Percentiles rank a stretch among this genome's conserved stretches.
phyloP scores from a whole-genome alignment of 2,888 invertebrate species.

The Colostygia pectinataria region DNA sequence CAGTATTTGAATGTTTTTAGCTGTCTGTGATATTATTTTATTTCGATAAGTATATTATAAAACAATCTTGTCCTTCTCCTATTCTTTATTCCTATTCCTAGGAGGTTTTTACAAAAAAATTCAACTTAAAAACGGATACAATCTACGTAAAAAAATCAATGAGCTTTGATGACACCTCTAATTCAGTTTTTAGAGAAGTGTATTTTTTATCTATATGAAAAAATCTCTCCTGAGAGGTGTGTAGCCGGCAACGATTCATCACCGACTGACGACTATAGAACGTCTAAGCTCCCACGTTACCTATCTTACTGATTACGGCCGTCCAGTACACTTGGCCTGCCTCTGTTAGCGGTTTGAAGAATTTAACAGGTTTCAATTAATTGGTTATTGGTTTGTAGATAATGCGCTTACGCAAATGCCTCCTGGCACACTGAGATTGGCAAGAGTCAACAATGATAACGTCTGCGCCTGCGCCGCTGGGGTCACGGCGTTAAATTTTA shows the following conservation, averaged over 20 bases:
- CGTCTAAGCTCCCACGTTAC: conserved; percentile 62
- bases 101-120: too few relatives aligned
- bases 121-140: too few relatives aligned
- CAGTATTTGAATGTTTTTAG: too few relatives aligned
- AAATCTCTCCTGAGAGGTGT: conserved; percentile 48
- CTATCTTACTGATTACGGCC: conserved; percentile 58
- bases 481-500: conserved; percentile 60
- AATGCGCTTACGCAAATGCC: conserved; percentile 76
- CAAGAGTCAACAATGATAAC: conserved; percentile 73
- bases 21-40: too few relatives aligned
- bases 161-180: too few relatives aligned
- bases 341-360: conserved; percentile 15
- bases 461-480: conserved; percentile 54
- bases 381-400: conserved; percentile 51
- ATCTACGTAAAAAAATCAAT: too few relatives aligned
- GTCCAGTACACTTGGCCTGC: conserved; percentile 48
- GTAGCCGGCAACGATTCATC: conserved; percentile 72
- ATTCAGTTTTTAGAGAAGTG: too few relatives aligned
- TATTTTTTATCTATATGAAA: conserved; percentile 13
- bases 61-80: too few relatives aligned
- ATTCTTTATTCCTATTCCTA: too few relatives aligned
- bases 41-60: too few relatives aligned
- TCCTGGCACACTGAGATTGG: conserved; percentile 61
- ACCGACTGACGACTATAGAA: conserved; percentile 60
- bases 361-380: conserved; percentile 35